Evolutionary conservation across 2,888 invertebrate genomes (phyloP).

Genomic region (Zaprionus lineosus): DNA sequence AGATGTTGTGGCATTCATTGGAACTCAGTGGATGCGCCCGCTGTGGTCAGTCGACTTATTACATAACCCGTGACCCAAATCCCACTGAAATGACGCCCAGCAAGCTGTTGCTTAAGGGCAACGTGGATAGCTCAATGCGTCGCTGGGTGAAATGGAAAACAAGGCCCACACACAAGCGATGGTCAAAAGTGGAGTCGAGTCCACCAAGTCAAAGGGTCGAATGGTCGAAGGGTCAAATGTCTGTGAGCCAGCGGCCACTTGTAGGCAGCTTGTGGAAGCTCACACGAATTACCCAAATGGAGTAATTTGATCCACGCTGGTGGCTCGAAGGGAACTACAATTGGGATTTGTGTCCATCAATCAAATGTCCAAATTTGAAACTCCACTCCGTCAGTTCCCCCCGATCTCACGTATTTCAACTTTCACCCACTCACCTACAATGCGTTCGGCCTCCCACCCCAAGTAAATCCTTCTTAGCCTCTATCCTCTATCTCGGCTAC

Average conservation of each 20-base stretch:
- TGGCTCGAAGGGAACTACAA: too few relatives aligned
- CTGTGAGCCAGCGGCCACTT: background rate
- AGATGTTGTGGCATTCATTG: background rate
- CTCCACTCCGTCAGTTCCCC: too few relatives aligned
- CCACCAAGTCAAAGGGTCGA: conserved; percentile 10
- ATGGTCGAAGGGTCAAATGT: too few relatives aligned
- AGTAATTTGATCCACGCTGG: too few relatives aligned
- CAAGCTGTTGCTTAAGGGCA: conserved; percentile 38
- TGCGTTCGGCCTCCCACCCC: too few relatives aligned
- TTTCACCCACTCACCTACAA: too few relatives aligned
- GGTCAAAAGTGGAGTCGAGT: conserved; percentile 47
- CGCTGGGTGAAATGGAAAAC: conserved; percentile 48
- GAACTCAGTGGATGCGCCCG: background rate
- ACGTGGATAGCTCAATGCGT: conserved; percentile 52
- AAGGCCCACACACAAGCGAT: conserved; percentile 1
- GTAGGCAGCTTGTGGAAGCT: background rate
- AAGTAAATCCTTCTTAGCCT: too few relatives aligned
- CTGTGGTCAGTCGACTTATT: conserved; percentile 35
- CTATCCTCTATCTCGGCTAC: too few relatives aligned
- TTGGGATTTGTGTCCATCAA: too few relatives aligned
- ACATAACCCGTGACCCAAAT: conserved; percentile 31
- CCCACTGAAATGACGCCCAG: conserved; percentile 8
- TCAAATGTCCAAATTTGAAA: too few relatives aligned
- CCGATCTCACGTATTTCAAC: too few relatives aligned
- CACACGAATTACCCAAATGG: background rate